A percentile compares a stretch with the other conserved stretches of the same genome.
Evolutionary conservation across 2,888 invertebrate genomes (phyloP).

Genomic region (Epinotia nisella): DNA sequence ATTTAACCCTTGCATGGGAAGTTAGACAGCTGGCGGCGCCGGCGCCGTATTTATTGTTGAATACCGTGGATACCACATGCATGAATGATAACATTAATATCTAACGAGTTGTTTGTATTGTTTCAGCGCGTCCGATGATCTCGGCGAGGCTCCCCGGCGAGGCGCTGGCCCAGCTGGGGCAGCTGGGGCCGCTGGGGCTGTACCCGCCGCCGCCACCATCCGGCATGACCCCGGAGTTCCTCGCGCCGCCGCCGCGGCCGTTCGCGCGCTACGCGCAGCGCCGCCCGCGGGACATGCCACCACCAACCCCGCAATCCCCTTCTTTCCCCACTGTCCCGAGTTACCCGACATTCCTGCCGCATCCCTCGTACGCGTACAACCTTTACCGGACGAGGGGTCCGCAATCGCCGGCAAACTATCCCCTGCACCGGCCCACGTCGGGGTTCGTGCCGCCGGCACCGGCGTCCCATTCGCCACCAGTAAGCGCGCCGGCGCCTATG

Average conservation of each 20-base stretch:
- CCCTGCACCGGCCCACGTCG: conserved; percentile 72
- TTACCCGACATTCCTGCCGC: conserved; percentile 77
- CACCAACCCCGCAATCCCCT: conserved; percentile 59
- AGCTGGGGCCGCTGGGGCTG: conserved; percentile 85
- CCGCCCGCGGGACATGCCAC: conserved; percentile 68
- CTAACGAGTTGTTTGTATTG: conserved; percentile 48
- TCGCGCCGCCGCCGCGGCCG: conserved; percentile 87
- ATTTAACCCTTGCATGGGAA: neutral
- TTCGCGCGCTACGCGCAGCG: conserved; percentile 82
- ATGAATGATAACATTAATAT: neutral
- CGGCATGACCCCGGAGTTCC: conserved; percentile 86
- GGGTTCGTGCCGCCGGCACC: conserved; percentile 78
- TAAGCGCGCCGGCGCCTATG: conserved; percentile 67
- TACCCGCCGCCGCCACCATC: conserved; percentile 81
- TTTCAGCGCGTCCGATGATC: conserved; percentile 87
- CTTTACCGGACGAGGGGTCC: conserved; percentile 76
- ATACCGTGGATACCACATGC: no score
- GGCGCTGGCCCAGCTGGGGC: conserved; percentile 85
- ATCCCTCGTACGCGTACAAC: conserved; percentile 74
- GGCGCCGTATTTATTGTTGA: neutral
- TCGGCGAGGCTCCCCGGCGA: conserved; percentile 88
- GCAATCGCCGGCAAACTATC: conserved; percentile 68
- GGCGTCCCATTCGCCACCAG: conserved; percentile 74
- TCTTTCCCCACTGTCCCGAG: conserved; percentile 67
- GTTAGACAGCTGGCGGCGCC: neutral